Conservation (phyloP, 2,797 vertebrate genomes). For the Enteromius fasciolatus region DNA sequence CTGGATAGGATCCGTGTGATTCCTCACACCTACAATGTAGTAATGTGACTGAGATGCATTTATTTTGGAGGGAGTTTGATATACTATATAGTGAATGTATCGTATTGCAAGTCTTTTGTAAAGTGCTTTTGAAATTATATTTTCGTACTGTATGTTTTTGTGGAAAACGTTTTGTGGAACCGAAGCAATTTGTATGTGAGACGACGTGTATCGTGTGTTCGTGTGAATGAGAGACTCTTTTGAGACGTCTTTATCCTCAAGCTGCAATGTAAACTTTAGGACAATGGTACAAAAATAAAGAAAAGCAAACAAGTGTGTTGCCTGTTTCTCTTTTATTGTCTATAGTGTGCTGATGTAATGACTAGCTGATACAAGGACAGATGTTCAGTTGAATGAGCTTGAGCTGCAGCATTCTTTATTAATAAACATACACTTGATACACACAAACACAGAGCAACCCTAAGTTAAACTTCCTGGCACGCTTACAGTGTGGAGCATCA, state of each 20-base stretch:
- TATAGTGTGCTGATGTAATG: not conserved
- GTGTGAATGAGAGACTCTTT: constrained; percentile 61
- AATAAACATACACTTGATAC: constrained; percentile 41
- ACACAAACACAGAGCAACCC: constrained; percentile 42
- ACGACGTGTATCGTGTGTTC: constrained; percentile 43
- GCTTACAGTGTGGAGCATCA: constrained; percentile 31
- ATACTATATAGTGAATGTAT: constrained; percentile 97
- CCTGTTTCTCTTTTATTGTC: constrained; percentile 14
- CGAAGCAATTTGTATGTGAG: constrained; percentile 51
- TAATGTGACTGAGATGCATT: constrained; percentile 43
- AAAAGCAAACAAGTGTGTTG: constrained; percentile 62
- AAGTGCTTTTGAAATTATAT: constrained; percentile 98
- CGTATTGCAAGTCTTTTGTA: constrained; percentile 88
- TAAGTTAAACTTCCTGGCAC: constrained; percentile 19
- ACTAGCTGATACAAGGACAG: constrained; percentile 11
- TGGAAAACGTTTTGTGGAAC: constrained; percentile 67
- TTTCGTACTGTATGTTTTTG: constrained; percentile 83
- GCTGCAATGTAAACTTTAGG: constrained; percentile 75
- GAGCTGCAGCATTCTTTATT: constrained; percentile 50
- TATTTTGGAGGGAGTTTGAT: constrained; percentile 85
- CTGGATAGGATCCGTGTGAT: constrained; percentile 1
- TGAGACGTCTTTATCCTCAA: constrained; percentile 71
- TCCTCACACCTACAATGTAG: constrained; percentile 53
- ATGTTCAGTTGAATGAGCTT: constrained; percentile 9
- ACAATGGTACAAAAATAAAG: constrained; percentile 62